Conservation (phyloP, 2,113 vertebrate species). For the Glaucomys volans region DNA sequence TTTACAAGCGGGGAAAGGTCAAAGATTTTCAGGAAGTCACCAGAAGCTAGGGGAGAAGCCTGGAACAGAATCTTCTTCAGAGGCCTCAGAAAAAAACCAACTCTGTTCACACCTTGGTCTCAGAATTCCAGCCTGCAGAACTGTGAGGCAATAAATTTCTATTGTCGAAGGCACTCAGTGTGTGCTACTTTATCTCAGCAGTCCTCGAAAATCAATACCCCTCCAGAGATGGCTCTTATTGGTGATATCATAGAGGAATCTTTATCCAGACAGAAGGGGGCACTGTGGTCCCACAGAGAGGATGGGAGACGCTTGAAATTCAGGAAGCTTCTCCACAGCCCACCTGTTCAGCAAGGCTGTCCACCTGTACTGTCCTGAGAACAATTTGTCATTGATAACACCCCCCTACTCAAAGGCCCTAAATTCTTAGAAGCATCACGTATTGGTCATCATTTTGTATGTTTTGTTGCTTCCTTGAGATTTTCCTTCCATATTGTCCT, state of each 20-base stretch:
- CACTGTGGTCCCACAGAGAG: neutral
- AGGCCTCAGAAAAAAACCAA: neutral
- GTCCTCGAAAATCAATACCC: neutral
- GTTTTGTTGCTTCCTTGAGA: neutral
- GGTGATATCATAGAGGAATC: neutral
- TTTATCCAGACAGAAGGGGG: neutral
- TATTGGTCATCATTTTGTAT: neutral
- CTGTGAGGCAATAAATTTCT: neutral
- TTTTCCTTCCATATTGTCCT: neutral
- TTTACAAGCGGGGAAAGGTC: neutral
- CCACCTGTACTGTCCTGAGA: neutral
- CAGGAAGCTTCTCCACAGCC: neutral
- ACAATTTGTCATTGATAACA: neutral
- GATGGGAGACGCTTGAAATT: accelerated
- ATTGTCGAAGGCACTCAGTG: neutral
- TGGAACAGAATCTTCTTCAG: neutral
- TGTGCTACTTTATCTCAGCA: neutral
- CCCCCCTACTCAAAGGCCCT: neutral
- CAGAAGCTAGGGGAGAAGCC: neutral
- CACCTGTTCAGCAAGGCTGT: neutral
- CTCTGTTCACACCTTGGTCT: neutral
- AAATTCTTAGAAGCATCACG: neutral
- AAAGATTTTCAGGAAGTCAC: neutral
- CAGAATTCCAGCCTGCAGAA: neutral
- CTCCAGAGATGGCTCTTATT: neutral